A percentile compares a stretch with the other conserved stretches of the same genome.
These are phyloP conservation scores for Opisthograptis luteolata DNA, from an alignment of 2,888 invertebrate species.

Conservation along the genomic window DNA sequence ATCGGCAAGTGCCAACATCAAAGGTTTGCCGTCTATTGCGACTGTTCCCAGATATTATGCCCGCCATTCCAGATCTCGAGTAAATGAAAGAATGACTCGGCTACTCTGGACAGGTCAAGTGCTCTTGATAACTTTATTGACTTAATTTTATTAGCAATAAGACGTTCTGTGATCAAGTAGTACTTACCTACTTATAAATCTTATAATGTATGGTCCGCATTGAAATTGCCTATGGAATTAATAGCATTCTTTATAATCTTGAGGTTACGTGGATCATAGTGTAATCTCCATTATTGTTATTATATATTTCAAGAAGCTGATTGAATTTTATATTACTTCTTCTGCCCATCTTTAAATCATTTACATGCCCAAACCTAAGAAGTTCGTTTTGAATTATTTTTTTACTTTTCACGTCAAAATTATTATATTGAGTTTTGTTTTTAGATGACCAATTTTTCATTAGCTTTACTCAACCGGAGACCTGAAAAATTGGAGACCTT, in stretches of 20 bases:
- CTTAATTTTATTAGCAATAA: constrained; percentile 22
- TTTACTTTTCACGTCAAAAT: no score
- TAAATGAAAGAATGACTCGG: constrained; percentile 35
- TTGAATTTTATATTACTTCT: not conserved
- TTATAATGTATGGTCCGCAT: not conserved
- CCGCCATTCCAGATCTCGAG: constrained; percentile 11
- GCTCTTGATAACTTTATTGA: constrained; percentile 28
- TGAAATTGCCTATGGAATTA: constrained; percentile 1
- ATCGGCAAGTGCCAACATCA: constrained; percentile 4
- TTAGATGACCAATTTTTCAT: no score
- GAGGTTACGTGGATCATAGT: not conserved
- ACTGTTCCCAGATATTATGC: constrained; percentile 10
- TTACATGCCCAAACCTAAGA: not conserved
- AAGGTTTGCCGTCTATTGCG: not conserved
- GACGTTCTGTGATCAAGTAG: constrained; percentile 7
- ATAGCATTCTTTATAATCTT: not conserved
- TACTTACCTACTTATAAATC: not conserved
- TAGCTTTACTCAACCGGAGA: no score
- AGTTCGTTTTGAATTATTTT: no score
- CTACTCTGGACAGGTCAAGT: constrained; percentile 23
- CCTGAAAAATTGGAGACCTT: not conserved
- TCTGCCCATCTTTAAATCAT: not conserved
- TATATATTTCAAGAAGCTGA: not conserved
- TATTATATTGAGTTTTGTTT: no score
- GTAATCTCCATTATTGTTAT: not conserved